Evolutionary conservation across 1,140 invertebrate species (phyloP), one percentile per base, ranked within the genome.

Genomic region (Lethrus apterus): DNA sequence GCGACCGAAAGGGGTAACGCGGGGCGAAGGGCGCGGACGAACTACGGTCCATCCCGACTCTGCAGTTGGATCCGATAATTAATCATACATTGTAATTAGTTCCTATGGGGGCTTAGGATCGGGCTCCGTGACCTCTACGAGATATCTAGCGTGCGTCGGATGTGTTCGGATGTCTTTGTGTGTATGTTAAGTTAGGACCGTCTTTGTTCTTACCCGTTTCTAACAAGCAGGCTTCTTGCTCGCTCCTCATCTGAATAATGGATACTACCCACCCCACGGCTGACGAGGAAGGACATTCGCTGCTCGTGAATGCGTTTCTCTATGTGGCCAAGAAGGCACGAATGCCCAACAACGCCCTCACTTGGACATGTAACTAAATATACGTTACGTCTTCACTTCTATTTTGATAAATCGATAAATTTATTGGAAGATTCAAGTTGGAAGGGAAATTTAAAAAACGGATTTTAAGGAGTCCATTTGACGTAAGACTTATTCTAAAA

Each of bases 51-150:
- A 59, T 59, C 52, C 56, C 50, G 50, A 54, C 53, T 55, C 56
- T 59, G 59, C 58, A 62, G 57, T 62, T 52, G 51, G n/a, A n/a
- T 51, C 59, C 52, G 56, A 63, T 63, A 63, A 63, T 63, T 63
- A 63, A 63, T 63, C 61, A 63, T 63, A 63, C 61, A 62, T 63
- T 62, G 61, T 63, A 62, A 62, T 62, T 62, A 62, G 60, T 62
- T 62, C 55, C 59, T 62, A 58, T 59, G 57, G 56, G 59, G 50
- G 20, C 31, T 34, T 30, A 30, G 46, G 33, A n/a, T 21, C 14
- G 11, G 23, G 19, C 35, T 38, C 35, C 24, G 35, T 38, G 35
- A 38, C 35, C 35, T 38, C 35, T n/a, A n/a, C n/a, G 34, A 46
- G 29, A 33, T 34, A 47, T 47, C 34, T 47, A 7, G 34, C 38